phyloP scores from a whole-genome alignment of 1,140 invertebrate species.

The Chrysomallon squamiferum region DNA sequence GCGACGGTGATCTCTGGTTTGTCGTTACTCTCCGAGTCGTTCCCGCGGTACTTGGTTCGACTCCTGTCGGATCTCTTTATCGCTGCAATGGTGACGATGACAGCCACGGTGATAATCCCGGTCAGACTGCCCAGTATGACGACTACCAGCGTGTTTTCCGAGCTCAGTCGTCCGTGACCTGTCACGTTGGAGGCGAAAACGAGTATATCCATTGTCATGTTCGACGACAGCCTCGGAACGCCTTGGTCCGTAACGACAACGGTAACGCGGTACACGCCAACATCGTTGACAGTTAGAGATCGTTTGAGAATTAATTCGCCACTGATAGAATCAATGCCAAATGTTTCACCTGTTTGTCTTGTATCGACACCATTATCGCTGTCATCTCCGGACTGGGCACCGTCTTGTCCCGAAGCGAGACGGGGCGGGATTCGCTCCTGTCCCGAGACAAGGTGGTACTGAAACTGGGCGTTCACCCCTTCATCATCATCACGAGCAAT shows the following conservation, averaged over 20 bases:
- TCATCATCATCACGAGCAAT: conserved; percentile 7
- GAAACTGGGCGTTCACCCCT: conserved; percentile 3
- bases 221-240: conserved; percentile 11
- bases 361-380: conserved; percentile 5
- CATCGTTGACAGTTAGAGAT: conserved; percentile 13
- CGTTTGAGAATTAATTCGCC: conserved; percentile 2
- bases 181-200: conserved; percentile 25
- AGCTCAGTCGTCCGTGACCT: conserved; percentile 4
- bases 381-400: conserved; percentile 3
- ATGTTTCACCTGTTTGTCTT: conserved; percentile 1
- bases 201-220: conserved; percentile 23
- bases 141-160: conserved; percentile 29
- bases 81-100: conserved; percentile 30
- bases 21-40: neutral
- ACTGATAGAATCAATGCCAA: conserved; percentile 5
- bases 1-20: conserved; percentile 11
- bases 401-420: conserved; percentile 3
- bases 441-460: conserved; percentile 14
- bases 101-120: conserved; percentile 29
- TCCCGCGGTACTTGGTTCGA: conserved; percentile 11
- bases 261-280: conserved; percentile 17
- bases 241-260: conserved; percentile 25
- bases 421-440: conserved; percentile 15
- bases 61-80: conserved; percentile 22
- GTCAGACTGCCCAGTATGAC: conserved; percentile 31